phyloP scores from a whole-genome alignment of 2,797 vertebrate species.

The Sciurus carolinensis region DNA sequence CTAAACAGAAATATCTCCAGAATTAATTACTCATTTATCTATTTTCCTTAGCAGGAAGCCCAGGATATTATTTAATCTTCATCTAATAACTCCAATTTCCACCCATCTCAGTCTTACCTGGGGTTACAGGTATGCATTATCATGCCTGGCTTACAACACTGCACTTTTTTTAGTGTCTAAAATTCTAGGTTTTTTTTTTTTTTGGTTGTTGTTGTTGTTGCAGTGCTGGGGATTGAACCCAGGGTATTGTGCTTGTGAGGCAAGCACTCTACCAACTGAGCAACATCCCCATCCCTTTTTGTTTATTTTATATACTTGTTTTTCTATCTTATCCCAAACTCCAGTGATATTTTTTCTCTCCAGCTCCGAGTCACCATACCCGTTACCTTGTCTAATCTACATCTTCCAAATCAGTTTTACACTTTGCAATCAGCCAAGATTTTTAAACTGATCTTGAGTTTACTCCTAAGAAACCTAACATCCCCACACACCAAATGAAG shows the following conservation, averaged over 20 bases:
- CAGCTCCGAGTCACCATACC: neutral
- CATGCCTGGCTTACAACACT: neutral
- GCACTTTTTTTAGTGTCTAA: neutral
- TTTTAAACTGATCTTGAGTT: conserved; percentile 6
- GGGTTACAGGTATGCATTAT: too few species aligned
- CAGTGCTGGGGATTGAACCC: too few species aligned
- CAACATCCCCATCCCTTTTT: too few species aligned
- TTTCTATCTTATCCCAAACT: neutral
- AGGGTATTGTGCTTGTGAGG: too few species aligned
- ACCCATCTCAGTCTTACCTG: too few species aligned
- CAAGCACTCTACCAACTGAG: too few species aligned
- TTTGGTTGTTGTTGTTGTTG: too few species aligned
- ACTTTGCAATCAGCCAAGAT: conserved; percentile 11
- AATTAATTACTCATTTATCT: conserved; percentile 36
- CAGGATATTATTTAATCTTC: conserved; percentile 36
- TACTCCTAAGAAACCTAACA: conserved; percentile 51
- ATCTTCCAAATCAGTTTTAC: conserved; percentile 24
- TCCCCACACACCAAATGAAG: neutral
- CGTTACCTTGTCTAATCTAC: neutral
- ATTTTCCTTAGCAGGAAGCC: neutral
- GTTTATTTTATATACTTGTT: neutral
- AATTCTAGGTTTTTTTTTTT: neutral
- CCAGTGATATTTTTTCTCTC: neutral
- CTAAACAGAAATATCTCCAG: neutral
- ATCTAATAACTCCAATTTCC: neutral